phyloP scores from a whole-genome alignment of 2,797 vertebrate species.

The Eospalax fontanierii region DNA sequence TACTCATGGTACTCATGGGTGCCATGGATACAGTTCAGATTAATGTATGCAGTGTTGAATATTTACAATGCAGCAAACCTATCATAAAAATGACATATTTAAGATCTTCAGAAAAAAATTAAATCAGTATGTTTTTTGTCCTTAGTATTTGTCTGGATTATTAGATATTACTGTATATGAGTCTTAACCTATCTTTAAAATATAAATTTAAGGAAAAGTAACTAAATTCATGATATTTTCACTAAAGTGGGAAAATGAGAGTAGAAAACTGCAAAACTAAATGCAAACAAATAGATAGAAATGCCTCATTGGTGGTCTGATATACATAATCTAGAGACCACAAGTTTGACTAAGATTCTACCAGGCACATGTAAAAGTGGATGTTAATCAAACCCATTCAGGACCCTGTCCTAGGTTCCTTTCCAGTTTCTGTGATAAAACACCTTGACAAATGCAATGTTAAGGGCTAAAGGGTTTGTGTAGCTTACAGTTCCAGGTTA shows the following conservation, averaged over 20 bases:
- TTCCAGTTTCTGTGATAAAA: neutral
- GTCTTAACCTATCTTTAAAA: neutral
- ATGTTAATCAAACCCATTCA: neutral
- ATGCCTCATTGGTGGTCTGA: neutral
- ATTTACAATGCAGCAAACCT: neutral
- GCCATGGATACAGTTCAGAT: neutral
- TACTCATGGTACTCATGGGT: no score
- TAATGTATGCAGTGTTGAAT: neutral
- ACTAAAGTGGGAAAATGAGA: neutral
- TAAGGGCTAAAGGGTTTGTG: neutral
- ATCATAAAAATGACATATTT: neutral
- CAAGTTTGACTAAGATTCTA: neutral
- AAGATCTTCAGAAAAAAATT: neutral
- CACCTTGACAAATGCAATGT: neutral
- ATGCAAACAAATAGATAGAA: neutral
- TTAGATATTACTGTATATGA: neutral
- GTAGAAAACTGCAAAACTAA: neutral
- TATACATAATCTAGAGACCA: neutral
- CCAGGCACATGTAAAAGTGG: neutral
- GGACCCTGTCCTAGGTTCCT: neutral
- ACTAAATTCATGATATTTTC: neutral
- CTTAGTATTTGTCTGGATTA: neutral
- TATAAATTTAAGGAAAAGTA: neutral
- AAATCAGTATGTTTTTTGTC: neutral
- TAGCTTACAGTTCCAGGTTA: neutral